Base-by-base conservation (phyloP, 2,113 vertebrate genomes). In the Pterocles orientalis region DNA sequence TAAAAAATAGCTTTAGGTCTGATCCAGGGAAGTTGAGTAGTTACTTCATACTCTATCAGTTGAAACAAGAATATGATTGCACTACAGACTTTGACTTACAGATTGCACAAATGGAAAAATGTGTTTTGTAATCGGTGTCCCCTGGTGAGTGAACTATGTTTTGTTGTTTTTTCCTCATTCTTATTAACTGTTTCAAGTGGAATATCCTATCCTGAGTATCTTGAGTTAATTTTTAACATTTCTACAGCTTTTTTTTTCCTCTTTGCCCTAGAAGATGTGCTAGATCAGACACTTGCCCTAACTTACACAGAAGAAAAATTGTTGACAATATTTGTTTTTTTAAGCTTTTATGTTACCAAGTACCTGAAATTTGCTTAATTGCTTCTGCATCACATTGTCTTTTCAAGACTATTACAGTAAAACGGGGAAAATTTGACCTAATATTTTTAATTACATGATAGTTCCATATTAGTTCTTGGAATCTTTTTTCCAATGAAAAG, bases 171-270 rank as follows among this genome's bases (percentile, higher is more conserved):
- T 41, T 2, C 28, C 15, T 7, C 4, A 5, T 5, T 24, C 19
- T 47, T 3, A 3, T 57, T 50, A 65, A 33, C 10, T 62, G 12
- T 87, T 94, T 75, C 6, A 75, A 78, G 25, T 47, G 10, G 18
- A 91, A 86, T 70, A 83, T 39, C 5, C 8, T 25, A 24, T 41
- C 41, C 41, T 41, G 39, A 39, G 39, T 39, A 41, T 56, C 24
- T 18, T 50, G 24, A 88, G 12, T 43, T 66, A 57, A 47, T 70
- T 73, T 58, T 20, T 54, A 58, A 51, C 2, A n/a, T 82, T n/a
- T 78, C 31, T 51, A n/a, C 3, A 12, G 7, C 8, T 29, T n/a
- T 75, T 72, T 54, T 2, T 2, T 0, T 0, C 5, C 7, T 4
- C 3, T 48, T 60, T 76, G 43, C 28, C 60, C 7, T 65, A 45